Conservation (phyloP, 2,888 invertebrate species). For the Lithophane ornitopus region DNA sequence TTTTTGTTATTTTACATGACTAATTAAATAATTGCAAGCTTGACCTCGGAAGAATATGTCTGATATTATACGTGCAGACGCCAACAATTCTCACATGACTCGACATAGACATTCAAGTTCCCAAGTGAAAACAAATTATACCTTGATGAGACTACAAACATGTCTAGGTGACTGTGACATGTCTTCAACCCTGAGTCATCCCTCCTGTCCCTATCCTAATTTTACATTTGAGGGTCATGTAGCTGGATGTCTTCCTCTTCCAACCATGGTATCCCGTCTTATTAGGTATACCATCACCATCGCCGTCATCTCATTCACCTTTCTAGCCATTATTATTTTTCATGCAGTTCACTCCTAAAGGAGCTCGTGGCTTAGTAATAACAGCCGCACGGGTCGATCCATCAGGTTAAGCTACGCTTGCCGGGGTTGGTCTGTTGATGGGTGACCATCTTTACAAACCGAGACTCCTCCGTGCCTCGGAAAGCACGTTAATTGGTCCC, state of each 20-base stretch:
- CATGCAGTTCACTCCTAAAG: too few relatives aligned
- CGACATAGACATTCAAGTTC: background rate
- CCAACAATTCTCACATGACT: background rate
- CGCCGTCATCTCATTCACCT: background rate
- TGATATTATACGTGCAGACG: background rate
- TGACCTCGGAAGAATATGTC: constrained; percentile 6
- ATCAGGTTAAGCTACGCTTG: too few relatives aligned
- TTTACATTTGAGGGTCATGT: too few relatives aligned
- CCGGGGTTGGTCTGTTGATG: too few relatives aligned
- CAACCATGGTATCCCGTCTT: too few relatives aligned
- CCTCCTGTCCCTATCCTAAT: too few relatives aligned
- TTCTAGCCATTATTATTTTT: background rate
- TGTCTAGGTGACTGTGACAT: background rate
- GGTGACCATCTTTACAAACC: too few relatives aligned
- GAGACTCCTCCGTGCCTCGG: too few relatives aligned
- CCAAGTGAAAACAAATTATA: background rate
- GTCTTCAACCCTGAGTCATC: background rate
- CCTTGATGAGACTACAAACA: background rate
- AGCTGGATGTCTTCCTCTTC: too few relatives aligned
- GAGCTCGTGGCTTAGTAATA: too few relatives aligned
- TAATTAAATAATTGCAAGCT: constrained; percentile 1
- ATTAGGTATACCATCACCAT: background rate
- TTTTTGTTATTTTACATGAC: constrained; percentile 20
- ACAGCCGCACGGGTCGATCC: too few relatives aligned
- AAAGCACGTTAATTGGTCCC: too few relatives aligned